Base-by-base conservation (phyloP, 2,113 vertebrate genomes). In the Pygoscelis antarcticus region DNA sequence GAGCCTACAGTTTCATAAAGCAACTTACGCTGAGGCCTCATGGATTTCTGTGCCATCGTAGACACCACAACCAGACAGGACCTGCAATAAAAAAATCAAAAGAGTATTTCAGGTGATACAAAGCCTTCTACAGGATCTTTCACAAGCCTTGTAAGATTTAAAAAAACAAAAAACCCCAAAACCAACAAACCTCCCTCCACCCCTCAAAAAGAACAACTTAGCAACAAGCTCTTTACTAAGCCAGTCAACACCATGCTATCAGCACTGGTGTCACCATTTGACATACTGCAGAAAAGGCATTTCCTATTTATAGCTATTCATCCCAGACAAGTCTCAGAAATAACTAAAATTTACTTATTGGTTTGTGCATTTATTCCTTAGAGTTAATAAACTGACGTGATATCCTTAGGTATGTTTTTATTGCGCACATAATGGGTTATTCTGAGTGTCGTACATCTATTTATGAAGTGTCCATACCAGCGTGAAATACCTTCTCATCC, bases 31-130 rank as follows among this genome's bases (percentile, higher is more conserved):
- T 3, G 99, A 99, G 8, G 99, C 99, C 96, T 99, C 99, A 1
- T 99, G 99, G 83, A 99, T 98, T 98, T 99, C 99, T 15, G 98
- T 98, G 32, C 99, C 99, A 96, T 99, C 99, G 1, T 98, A 99
- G 58, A 99, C 99, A 29, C 99, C 99, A 57, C 99, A 99, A 26
- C 99, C 99, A 10, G 99, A 99, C 3, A 99, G 96, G 52, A 99
- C 98, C 99, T 99, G 97, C 58, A 83, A 77, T 54, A 52, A 94
- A 58, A 78, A 54, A 80, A 30, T 5, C 22, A 88, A 62, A 13
- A 64, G 6, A 58, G 10, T 20, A 54, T 11, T 92, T 91, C 57
- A 90, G 38, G 23, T 60, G 75, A 79, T 22, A 83, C 6, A 69
- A 32, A 89, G 52, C 36, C 36, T 60, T 23, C 40, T 30, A 58